phyloP scores from a whole-genome alignment of 2,888 invertebrate species.

The Pimpla rufipes region DNA sequence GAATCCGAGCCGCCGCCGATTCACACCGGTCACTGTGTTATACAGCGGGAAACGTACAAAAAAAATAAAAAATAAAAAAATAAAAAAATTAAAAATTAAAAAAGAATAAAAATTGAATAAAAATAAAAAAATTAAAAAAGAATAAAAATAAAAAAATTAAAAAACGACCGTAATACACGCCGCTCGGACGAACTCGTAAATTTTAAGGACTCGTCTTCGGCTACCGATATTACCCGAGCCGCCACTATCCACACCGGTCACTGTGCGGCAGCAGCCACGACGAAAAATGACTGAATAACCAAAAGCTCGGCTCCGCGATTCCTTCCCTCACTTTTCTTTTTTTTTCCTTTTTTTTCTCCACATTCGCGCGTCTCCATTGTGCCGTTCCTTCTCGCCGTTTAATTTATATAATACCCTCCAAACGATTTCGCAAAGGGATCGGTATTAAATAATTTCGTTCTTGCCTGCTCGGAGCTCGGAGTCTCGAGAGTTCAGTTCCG shows the following conservation, averaged over 20 bases:
- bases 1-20: neutral
- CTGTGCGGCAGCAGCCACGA: no score
- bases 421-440: conserved; percentile 33
- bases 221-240: conserved; percentile 2
- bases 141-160: no score
- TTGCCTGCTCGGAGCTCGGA: neutral
- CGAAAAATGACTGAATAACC: no score
- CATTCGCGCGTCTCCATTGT: neutral
- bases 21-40: neutral
- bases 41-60: neutral
- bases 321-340: conserved; percentile 5
- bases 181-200: conserved; percentile 32
- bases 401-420: conserved; percentile 45
- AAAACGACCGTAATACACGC: no score
- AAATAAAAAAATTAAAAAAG: no score
- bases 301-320: neutral
- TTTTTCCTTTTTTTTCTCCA: conserved; percentile 10
- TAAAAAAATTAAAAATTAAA: no score
- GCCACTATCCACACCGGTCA: neutral
- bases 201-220: neutral
- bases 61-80: no score
- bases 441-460: conserved; percentile 41
- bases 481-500: neutral
- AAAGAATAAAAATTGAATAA: no score
- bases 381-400: conserved; percentile 38